Evolutionary conservation across 2,797 vertebrate genomes (phyloP).

Genomic region (Mareca penelope): DNA sequence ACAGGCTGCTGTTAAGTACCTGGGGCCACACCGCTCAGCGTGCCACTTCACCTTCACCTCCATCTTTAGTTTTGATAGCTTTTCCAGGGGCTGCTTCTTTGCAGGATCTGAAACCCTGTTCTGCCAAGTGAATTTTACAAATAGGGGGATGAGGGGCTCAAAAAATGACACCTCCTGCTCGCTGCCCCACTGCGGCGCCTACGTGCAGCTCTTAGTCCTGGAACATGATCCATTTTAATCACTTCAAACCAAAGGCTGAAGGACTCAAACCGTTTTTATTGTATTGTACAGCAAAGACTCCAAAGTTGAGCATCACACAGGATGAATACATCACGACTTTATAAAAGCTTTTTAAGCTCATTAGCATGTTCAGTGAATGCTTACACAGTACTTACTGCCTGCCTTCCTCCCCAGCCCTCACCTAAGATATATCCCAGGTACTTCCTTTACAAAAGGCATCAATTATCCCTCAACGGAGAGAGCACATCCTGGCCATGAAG

Average conservation of each 20-base stretch:
- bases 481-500: neutral
- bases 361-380: neutral
- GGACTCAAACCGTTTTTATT: constrained; percentile 27
- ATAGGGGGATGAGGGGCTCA: neutral
- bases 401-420: neutral
- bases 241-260: neutral
- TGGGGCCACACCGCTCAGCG: neutral
- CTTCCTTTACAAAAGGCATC: constrained; percentile 75
- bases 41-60: neutral
- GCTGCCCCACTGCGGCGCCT: neutral
- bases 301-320: constrained; percentile 31
- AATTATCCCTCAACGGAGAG: constrained; percentile 50
- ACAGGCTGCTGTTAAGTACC: neutral
- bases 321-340: constrained; percentile 56
- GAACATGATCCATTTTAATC: neutral
- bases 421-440: neutral
- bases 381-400: neutral
- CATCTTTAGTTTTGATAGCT: neutral
- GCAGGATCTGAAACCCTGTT: neutral
- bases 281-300: constrained; percentile 22
- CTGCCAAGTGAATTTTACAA: neutral
- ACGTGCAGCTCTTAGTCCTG: neutral
- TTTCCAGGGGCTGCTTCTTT: neutral
- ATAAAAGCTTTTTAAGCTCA: constrained; percentile 63
- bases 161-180: neutral